Evolutionary conservation across 2,888 invertebrate genomes (phyloP).

Genomic region (Tetragonisca angustula): DNA sequence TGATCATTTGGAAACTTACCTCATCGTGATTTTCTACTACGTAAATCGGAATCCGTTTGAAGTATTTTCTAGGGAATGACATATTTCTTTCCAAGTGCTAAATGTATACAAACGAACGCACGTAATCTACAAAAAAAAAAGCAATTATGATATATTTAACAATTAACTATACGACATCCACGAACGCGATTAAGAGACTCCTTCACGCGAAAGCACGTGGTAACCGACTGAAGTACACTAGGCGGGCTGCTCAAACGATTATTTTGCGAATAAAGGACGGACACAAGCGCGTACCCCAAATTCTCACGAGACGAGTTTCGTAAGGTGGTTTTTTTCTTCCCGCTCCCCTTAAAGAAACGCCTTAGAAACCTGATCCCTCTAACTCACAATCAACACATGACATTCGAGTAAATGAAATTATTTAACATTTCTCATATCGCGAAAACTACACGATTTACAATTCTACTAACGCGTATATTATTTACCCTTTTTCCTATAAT

Average conservation of each 20-base stretch:
- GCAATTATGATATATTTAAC: slow-evolving; percentile 48
- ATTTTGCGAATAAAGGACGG: slow-evolving; percentile 75
- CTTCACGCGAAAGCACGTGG: slow-evolving; percentile 77
- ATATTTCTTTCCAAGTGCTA: slow-evolving; percentile 27
- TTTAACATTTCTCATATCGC: slow-evolving; percentile 10
- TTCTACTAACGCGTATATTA: not conserved
- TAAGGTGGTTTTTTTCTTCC: slow-evolving; percentile 63
- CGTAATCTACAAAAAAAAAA: slow-evolving; percentile 14
- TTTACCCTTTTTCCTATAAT: not conserved
- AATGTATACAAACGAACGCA: slow-evolving; percentile 5
- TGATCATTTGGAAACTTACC: slow-evolving; percentile 77
- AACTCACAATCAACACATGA: slow-evolving; percentile 61
- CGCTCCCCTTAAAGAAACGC: slow-evolving; percentile 55
- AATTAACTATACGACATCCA: slow-evolving; percentile 58
- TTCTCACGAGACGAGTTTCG: slow-evolving; percentile 79
- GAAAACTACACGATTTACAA: not conserved
- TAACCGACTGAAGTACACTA: slow-evolving; percentile 73
- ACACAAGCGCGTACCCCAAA: slow-evolving; percentile 67
- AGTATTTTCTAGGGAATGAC: slow-evolving; percentile 83
- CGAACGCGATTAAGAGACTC: slow-evolving; percentile 66
- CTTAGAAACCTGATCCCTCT: slow-evolving; percentile 71
- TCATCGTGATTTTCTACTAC: slow-evolving; percentile 93
- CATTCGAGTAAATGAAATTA: slow-evolving; percentile 47
- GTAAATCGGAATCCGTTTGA: slow-evolving; percentile 89
- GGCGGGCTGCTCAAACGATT: slow-evolving; percentile 75